Evolutionary conservation across 1,140 invertebrate species (phyloP).

Genomic region (Mamestra configurata): DNA sequence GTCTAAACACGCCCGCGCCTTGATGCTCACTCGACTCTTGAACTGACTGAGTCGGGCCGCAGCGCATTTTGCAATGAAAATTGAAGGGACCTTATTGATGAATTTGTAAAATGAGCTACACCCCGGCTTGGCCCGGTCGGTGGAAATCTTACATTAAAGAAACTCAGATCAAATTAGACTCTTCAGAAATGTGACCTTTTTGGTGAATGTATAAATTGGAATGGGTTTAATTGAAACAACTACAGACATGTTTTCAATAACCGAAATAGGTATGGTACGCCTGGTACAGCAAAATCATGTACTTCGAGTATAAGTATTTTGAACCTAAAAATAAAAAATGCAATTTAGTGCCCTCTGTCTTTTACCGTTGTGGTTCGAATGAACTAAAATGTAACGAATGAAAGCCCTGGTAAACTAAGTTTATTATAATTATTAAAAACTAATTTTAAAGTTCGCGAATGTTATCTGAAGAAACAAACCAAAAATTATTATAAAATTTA

Average conservation of each 20-base stretch:
- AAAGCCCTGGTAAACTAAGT: constrained; percentile 31
- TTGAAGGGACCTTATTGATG: too few relatives aligned
- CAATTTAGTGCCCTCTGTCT: constrained; percentile 63
- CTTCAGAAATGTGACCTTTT: constrained; percentile 9
- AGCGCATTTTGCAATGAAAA: too few relatives aligned
- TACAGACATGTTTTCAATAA: background rate
- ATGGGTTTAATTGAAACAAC: constrained; percentile 7
- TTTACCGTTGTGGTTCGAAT: constrained; percentile 47
- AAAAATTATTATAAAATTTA: background rate
- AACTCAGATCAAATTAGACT: background rate
- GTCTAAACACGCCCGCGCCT: too few relatives aligned
- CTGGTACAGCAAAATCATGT: background rate
- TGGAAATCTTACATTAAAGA: too few relatives aligned
- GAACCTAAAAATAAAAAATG: constrained; percentile 57
- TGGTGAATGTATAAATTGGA: constrained; percentile 21
- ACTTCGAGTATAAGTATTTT: constrained; percentile 25
- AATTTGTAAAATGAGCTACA: too few relatives aligned
- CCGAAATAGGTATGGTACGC: background rate
- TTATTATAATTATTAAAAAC: constrained; percentile 32
- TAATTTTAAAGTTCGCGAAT: constrained; percentile 31
- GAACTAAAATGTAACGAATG: constrained; percentile 24
- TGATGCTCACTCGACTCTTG: too few relatives aligned
- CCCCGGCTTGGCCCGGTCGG: background rate
- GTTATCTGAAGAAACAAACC: background rate
- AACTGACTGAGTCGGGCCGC: too few relatives aligned